Evolutionary conservation across 2,113 vertebrate species (phyloP).

Genomic region (Phrynosoma blainvillii): DNA sequence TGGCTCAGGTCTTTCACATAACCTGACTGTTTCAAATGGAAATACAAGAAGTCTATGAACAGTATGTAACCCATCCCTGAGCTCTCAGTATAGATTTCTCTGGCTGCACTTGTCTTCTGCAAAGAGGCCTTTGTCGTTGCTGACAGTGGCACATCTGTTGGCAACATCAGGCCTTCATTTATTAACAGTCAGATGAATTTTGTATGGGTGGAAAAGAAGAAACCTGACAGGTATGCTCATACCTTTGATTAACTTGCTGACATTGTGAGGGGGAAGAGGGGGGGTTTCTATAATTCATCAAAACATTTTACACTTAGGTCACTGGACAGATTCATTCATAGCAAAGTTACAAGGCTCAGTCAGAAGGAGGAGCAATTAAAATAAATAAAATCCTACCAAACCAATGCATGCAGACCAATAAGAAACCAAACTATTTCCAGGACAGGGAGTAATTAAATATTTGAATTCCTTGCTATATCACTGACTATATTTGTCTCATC

Average conservation of each 20-base stretch:
- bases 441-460: background rate
- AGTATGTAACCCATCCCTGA: background rate
- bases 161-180: slow-evolving; percentile 43
- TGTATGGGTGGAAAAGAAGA: background rate
- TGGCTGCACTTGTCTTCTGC: slow-evolving; percentile 1
- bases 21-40: background rate
- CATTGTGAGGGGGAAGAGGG: slow-evolving; percentile 19
- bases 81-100: slow-evolving; percentile 4
- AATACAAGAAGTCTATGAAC: background rate
- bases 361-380: background rate
- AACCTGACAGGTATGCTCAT: slow-evolving; percentile 17
- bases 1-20: background rate
- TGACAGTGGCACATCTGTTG: slow-evolving; percentile 37
- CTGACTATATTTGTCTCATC: background rate
- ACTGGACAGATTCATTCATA: background rate
- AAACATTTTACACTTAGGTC: background rate
- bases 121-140: slow-evolving; percentile 15
- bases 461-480: background rate
- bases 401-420: background rate
- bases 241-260: slow-evolving; percentile 24
- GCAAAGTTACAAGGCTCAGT: background rate
- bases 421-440: background rate
- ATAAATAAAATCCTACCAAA: background rate
- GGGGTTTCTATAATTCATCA: slow-evolving; percentile 19
- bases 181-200: slow-evolving; percentile 47